Conservation (phyloP, 2,113 vertebrate genomes). For the Clinocottus analis region DNA sequence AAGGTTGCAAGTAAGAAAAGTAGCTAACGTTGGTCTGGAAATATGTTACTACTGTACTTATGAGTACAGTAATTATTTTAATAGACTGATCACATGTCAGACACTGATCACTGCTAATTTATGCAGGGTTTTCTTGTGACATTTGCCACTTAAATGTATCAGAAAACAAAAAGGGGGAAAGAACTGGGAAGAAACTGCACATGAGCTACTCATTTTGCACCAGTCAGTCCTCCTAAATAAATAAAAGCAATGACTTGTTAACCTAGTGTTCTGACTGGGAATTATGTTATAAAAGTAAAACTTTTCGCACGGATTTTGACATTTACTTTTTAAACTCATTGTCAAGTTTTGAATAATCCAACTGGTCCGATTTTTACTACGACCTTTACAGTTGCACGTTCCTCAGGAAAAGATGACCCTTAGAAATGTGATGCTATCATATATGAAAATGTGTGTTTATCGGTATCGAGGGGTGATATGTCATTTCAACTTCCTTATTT, state of each 20-base stretch:
- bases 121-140: neutral
- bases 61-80: no score
- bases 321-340: neutral
- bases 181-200: neutral
- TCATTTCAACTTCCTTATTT: neutral
- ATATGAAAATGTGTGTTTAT: no score
- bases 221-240: no score
- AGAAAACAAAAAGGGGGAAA: neutral
- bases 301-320: no score
- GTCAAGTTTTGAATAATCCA: neutral
- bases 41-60: neutral
- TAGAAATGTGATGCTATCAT: no score
- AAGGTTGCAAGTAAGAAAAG: neutral
- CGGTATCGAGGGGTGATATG: no score
- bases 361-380: neutral
- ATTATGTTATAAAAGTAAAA: no score
- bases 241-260: no score
- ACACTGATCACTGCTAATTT: slow-evolving; percentile 2
- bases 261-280: no score
- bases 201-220: slow-evolving; percentile 3
- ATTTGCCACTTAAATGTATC: neutral
- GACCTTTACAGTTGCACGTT: no score
- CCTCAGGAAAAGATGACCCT: no score
- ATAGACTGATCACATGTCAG: no score
- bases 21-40: neutral